phyloP scores from a whole-genome alignment of 2,888 invertebrate species.

The Synanthedon formicaeformis region DNA sequence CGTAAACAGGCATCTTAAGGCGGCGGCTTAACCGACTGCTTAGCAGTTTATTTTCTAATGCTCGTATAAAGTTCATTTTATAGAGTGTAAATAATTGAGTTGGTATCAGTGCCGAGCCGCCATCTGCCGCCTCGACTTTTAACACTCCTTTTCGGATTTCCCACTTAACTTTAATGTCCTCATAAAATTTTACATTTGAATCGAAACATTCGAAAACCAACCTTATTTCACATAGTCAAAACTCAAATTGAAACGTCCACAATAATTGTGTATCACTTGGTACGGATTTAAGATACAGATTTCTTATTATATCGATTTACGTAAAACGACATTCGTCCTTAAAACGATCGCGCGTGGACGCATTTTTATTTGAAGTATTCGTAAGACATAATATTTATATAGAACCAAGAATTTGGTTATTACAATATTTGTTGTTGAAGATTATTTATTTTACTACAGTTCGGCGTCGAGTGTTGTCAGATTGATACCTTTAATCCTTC shows the following conservation, averaged over 20 bases:
- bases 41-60: conserved; percentile 58
- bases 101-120: conserved; percentile 58
- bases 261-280: conserved; percentile 40
- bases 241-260: conserved; percentile 21
- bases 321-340: conserved; percentile 33
- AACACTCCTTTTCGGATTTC: conserved; percentile 67
- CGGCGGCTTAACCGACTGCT: conserved; percentile 29
- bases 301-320: conserved; percentile 27
- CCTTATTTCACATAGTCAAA: conserved; percentile 24
- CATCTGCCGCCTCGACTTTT: conserved; percentile 55
- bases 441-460: conserved; percentile 55
- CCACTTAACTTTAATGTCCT: conserved; percentile 66
- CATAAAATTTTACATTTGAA: conserved; percentile 57
- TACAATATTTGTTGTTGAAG: conserved; percentile 64
- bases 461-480: conserved; percentile 25
- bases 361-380: conserved; percentile 31
- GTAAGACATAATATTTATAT: conserved; percentile 18
- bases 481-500: no score
- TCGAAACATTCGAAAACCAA: conserved; percentile 20
- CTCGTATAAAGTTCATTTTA: conserved; percentile 67
- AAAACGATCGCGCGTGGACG: conserved; percentile 21
- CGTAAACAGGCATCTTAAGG: conserved; percentile 24
- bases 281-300: conserved; percentile 41
- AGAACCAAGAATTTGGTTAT: conserved; percentile 35
- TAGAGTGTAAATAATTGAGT: conserved; percentile 71